These are phyloP conservation scores for Bagarius yarrelli DNA, from an alignment of 2,113 vertebrate species.

Conservation along the genomic window DNA sequence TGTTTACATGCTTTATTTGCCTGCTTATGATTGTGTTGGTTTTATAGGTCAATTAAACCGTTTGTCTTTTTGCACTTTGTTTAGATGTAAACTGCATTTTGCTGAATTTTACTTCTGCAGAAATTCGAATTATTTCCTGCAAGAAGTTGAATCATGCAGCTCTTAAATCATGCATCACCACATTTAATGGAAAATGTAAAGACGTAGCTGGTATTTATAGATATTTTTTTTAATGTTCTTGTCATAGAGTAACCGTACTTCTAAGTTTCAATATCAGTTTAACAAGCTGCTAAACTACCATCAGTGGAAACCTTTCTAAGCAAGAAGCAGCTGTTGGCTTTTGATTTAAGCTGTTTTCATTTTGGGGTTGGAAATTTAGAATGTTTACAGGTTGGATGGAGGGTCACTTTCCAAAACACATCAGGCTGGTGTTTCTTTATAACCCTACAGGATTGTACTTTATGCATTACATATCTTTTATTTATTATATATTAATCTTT, in stretches of 20 bases:
- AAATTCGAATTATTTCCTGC: background rate
- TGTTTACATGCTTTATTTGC: background rate
- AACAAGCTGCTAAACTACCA: constrained; percentile 5
- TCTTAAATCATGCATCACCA: background rate
- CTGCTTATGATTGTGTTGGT: background rate
- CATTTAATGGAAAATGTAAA: constrained; percentile 42
- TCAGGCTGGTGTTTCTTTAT: background rate
- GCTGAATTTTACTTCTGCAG: background rate
- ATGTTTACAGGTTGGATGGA: background rate
- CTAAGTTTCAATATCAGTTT: constrained; percentile 46
- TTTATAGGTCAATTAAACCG: background rate
- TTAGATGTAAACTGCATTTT: background rate
- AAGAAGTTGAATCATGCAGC: background rate
- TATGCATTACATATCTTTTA: too few species aligned
- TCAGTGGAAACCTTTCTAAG: constrained; percentile 28
- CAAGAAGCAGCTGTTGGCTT: background rate
- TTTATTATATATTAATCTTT: too few species aligned
- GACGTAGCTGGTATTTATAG: background rate
- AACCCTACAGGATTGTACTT: too few species aligned
- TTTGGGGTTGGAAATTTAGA: constrained; percentile 27
- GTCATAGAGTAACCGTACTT: background rate
- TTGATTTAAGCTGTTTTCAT: background rate
- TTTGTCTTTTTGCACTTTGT: background rate
- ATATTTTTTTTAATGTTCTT: background rate
- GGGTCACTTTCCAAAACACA: constrained; percentile 6